Evolutionary conservation across 2,888 invertebrate species (phyloP), one percentile per base, ranked within the genome.

Genomic region (Pollenia amentaria): DNA sequence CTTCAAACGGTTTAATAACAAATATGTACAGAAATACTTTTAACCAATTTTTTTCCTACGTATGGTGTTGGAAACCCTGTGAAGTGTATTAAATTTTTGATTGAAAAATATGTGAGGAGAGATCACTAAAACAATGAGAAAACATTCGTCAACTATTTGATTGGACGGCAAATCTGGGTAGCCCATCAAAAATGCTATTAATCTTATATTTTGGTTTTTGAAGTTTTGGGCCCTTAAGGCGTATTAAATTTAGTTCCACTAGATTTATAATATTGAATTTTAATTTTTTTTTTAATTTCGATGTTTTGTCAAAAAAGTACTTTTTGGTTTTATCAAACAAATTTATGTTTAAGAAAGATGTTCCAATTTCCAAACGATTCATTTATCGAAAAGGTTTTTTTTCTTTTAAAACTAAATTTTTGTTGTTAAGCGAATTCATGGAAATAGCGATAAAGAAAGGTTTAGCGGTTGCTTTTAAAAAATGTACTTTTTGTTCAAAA

Each of bases 1-100:
- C 51, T 70, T 69, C 64, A 57, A 48, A 53, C 29, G 21, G 16
- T 53, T 42, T 53, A 53, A 67, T 73, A 44, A 62, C 8, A 51
- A 44, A 2, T 29, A 29, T 29, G 3, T 29, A 3, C 29, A 44
- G n/a, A n/a, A n/a, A n/a, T 11, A 48, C n/a, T 42, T 81, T 62
- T 4, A 62, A 51, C 14, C 29, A n/a, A 11, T 65, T 55, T 57
- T 40, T 10, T 21, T 3, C 14, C 1, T 48, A 0, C 2, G 6
- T 62, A 14, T 46, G 11, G 16, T 67, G 46, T 62, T 42, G 29
- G 73, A 40, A 73, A 55, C 64, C 53, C 62, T 55, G 69, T 75
- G 64, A 79, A 64, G 75, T 70, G 69, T 80, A 57, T 77, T 77
- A 79, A 70, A 79, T 84, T 75, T 75, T 69, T 79, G 65, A 69